These are phyloP conservation scores for Meda fulgida DNA, from an alignment of 2,797 vertebrate species.

Conservation along the genomic window DNA sequence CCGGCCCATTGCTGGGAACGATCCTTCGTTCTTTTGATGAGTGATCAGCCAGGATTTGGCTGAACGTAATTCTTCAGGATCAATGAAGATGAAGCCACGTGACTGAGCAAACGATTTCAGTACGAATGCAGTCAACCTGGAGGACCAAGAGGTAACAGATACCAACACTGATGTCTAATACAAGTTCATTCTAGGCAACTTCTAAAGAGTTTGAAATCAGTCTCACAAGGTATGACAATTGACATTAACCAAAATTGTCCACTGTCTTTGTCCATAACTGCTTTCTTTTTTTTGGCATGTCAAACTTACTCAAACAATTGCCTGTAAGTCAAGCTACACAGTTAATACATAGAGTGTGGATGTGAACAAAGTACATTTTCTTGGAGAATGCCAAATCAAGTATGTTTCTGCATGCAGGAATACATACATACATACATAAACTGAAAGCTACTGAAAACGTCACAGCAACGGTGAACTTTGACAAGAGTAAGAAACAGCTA, in stretches of 20 bases:
- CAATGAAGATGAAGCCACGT: constrained; percentile 91
- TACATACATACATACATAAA: constrained; percentile 11
- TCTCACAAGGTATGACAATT: constrained; percentile 4
- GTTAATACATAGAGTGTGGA: not conserved
- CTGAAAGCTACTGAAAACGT: constrained; percentile 1
- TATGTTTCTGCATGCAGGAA: constrained; percentile 62
- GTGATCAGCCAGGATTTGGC: constrained; percentile 91
- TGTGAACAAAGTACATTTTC: constrained; percentile 64
- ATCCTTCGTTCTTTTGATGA: constrained; percentile 89
- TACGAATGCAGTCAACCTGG: constrained; percentile 93
- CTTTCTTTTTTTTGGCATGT: not conserved
- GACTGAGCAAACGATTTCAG: constrained; percentile 95
- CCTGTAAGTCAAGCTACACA: not conserved
- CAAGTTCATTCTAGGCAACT: not conserved
- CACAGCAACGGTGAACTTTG: constrained; percentile 13
- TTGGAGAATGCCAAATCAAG: constrained; percentile 54
- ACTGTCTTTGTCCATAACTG: not conserved
- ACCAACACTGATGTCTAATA: not conserved
- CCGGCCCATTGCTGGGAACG: constrained; percentile 91
- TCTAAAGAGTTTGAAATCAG: constrained; percentile 1
- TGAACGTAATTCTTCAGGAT: constrained; percentile 85
- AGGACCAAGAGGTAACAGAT: constrained; percentile 2
- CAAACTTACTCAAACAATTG: not conserved
- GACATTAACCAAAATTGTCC: not conserved
- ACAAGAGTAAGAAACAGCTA: constrained; percentile 46